Conservation (phyloP, 2,797 vertebrate species). For the Setipinna tenuifilis region DNA sequence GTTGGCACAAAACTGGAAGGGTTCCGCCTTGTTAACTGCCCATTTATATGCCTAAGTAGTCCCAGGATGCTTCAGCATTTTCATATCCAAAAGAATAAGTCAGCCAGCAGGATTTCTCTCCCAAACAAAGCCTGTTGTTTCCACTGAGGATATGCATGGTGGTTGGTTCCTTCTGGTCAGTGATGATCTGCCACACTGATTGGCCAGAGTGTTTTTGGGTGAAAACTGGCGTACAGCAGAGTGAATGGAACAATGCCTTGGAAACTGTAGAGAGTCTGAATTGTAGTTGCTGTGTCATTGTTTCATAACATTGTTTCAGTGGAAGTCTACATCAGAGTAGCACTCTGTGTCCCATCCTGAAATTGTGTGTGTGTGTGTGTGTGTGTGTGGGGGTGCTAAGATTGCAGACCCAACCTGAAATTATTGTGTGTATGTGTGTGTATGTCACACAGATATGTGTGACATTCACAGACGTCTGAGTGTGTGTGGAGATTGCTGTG, state of each 20-base stretch:
- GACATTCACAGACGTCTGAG: no score
- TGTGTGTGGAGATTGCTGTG: slow-evolving; percentile 28
- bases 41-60: background rate
- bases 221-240: background rate
- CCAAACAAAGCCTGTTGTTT: background rate
- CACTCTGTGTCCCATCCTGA: background rate
- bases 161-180: background rate
- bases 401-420: no score
- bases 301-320: background rate
- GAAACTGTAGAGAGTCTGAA: background rate
- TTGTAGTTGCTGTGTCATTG: background rate
- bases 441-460: no score
- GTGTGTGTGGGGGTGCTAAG: slow-evolving; percentile 13
- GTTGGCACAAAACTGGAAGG: no score
- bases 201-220: background rate
- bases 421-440: slow-evolving; percentile 25
- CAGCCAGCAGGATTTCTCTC: background rate
- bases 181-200: background rate
- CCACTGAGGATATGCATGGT: background rate
- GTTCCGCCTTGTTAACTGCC: no score
- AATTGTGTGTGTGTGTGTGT: slow-evolving; percentile 26
- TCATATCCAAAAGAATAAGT: background rate
- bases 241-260: background rate
- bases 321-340: background rate
- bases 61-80: background rate